phyloP scores from a whole-genome alignment of 2,888 invertebrate genomes.

The Tetragonula carbonaria region DNA sequence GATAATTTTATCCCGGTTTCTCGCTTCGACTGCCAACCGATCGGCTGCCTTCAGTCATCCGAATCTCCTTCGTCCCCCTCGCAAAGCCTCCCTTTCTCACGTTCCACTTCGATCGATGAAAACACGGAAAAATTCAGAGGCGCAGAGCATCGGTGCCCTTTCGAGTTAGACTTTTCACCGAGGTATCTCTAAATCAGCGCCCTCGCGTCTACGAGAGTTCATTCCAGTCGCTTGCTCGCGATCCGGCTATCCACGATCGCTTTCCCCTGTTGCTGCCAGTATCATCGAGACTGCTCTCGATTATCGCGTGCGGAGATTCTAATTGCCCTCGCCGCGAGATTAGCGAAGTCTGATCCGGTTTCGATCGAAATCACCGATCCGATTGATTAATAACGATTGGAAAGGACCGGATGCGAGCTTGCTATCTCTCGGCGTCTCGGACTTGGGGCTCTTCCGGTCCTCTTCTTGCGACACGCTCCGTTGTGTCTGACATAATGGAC shows the following conservation, averaged over 20 bases:
- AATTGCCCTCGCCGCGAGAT: constrained; percentile 59
- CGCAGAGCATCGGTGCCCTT: constrained; percentile 35
- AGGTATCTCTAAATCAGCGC: constrained; percentile 37
- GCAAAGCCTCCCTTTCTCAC: constrained; percentile 39
- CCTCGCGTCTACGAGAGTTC: constrained; percentile 19
- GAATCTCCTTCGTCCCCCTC: neutral
- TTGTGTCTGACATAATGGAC: constrained; percentile 57
- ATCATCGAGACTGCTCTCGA: constrained; percentile 53
- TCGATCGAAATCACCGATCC: constrained; percentile 19
- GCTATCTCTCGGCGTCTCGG: constrained; percentile 23
- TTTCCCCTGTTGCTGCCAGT: constrained; percentile 30
- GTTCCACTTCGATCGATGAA: constrained; percentile 40
- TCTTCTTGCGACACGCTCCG: constrained; percentile 49
- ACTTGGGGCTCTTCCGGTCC: constrained; percentile 43
- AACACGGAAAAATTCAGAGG: constrained; percentile 19
- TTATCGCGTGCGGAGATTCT: constrained; percentile 58
- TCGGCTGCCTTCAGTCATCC: neutral
- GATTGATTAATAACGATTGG: constrained; percentile 62
- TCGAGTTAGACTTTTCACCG: constrained; percentile 29
- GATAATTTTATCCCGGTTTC: no score
- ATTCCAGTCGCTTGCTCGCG: constrained; percentile 14
- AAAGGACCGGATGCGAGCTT: constrained; percentile 24
- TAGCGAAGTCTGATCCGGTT: constrained; percentile 36
- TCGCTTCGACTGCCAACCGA: neutral
- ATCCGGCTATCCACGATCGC: constrained; percentile 31